Conservation (phyloP, 2,113 vertebrate genomes). For the Cacatua alba region DNA sequence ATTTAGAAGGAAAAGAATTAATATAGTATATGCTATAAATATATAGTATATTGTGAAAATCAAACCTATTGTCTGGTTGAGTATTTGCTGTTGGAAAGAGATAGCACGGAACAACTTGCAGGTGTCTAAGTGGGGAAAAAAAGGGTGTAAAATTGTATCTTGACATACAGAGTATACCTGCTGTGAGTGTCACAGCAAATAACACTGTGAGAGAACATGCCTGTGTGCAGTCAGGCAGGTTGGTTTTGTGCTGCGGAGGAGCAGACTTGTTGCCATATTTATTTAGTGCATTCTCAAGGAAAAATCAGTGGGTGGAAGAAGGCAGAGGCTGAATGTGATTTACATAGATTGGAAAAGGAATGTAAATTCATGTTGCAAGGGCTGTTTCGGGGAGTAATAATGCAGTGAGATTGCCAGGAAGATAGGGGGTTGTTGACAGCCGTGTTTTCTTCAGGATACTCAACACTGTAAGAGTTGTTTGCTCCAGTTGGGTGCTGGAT, state of each 20-base stretch:
- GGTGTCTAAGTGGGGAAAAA: neutral
- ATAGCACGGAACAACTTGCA: neutral
- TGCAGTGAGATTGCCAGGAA: neutral
- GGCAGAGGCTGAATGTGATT: neutral
- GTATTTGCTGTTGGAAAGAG: neutral
- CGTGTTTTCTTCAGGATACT: neutral
- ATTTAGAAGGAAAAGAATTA: neutral
- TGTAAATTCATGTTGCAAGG: neutral
- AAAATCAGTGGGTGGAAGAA: constrained; percentile 4
- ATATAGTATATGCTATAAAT: neutral
- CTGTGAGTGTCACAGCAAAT: neutral
- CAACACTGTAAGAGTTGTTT: neutral
- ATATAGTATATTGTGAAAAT: neutral
- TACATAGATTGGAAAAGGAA: neutral
- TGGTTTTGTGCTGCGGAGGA: neutral
- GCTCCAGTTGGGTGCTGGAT: neutral
- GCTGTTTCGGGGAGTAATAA: neutral
- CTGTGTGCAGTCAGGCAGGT: neutral
- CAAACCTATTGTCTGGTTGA: neutral
- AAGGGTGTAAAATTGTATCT: neutral
- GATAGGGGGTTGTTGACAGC: neutral
- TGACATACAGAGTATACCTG: neutral
- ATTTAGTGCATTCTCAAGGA: neutral
- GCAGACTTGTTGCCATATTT: neutral
- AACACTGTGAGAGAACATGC: neutral